phyloP scores from a whole-genome alignment of 2,888 invertebrate genomes.

The Electrophaes corylata region DNA sequence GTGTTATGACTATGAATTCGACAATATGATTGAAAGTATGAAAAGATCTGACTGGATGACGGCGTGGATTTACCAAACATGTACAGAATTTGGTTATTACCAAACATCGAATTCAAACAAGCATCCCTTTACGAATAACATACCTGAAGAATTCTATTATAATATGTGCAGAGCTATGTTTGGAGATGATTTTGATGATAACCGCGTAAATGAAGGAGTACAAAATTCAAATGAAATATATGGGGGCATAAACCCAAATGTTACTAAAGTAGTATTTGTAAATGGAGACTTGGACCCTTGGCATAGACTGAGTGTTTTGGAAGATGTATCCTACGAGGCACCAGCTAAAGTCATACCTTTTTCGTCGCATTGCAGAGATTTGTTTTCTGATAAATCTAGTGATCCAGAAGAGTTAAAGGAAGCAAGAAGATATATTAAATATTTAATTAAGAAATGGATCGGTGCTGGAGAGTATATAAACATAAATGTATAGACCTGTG shows the following conservation, averaged over 20 bases:
- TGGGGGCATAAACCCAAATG: conserved; percentile 74
- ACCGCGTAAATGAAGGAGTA: conserved; percentile 63
- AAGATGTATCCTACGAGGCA: conserved; percentile 68
- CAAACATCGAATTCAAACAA: conserved; percentile 84
- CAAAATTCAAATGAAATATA: conserved; percentile 75
- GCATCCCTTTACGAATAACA: conserved; percentile 83
- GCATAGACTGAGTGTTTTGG: conserved; percentile 78
- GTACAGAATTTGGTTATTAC: conserved; percentile 90
- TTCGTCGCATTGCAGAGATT: conserved; percentile 66
- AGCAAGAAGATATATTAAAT: conserved; percentile 61
- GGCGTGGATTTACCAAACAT: conserved; percentile 89
- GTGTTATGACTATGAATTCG: conserved; percentile 64
- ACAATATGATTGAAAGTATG: conserved; percentile 54
- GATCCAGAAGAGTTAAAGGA: conserved; percentile 67
- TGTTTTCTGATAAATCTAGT: conserved; percentile 55
- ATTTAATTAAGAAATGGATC: conserved; percentile 70
- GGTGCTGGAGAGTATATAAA: conserved; percentile 37
- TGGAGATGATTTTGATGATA: conserved; percentile 64
- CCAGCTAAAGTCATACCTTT: conserved; percentile 65
- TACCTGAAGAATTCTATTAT: conserved; percentile 69
- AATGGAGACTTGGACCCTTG: conserved; percentile 86
- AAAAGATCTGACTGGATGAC: conserved; percentile 44
- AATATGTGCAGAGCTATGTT: conserved; percentile 69
- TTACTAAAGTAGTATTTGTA: conserved; percentile 82
- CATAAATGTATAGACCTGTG: background rate